Evolutionary conservation across 1,140 invertebrate species (phyloP).

Genomic region (Vanessa tameamea): DNA sequence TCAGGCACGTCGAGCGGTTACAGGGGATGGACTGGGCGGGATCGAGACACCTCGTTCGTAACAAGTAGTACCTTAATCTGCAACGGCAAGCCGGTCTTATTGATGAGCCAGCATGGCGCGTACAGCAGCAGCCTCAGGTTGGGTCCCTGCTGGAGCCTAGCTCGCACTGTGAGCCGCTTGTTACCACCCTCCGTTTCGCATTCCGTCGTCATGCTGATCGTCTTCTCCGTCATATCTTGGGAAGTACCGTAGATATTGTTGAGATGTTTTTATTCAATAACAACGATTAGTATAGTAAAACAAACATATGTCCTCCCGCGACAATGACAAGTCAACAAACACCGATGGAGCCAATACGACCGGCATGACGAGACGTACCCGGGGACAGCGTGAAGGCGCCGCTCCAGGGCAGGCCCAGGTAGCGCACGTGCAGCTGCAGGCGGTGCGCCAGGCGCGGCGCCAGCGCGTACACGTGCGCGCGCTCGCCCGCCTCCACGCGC

Average conservation of each 20-base stretch:
- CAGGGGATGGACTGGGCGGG: no score
- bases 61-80: constrained; percentile 85
- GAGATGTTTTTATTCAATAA: neutral
- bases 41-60: no score
- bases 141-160: constrained; percentile 83
- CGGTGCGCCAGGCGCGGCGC: constrained; percentile 82
- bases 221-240: constrained; percentile 64
- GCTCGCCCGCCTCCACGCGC: constrained; percentile 87
- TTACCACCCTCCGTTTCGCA: constrained; percentile 84
- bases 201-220: constrained; percentile 85
- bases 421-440: constrained; percentile 85
- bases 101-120: constrained; percentile 95
- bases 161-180: constrained; percentile 85
- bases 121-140: constrained; percentile 86
- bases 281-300: neutral
- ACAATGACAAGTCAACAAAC: no score
- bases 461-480: constrained; percentile 85
- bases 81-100: constrained; percentile 90
- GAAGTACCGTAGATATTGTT: neutral
- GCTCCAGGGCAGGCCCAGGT: constrained; percentile 86
- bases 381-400: constrained; percentile 85
- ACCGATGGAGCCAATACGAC: no score
- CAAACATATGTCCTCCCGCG: no score
- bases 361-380: constrained; percentile 66
- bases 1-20: no score